Percentiles rank a stretch among this genome's conserved stretches.
Conservation (phyloP, 2,888 invertebrate genomes). For the Melangyna quadrimaculata region DNA sequence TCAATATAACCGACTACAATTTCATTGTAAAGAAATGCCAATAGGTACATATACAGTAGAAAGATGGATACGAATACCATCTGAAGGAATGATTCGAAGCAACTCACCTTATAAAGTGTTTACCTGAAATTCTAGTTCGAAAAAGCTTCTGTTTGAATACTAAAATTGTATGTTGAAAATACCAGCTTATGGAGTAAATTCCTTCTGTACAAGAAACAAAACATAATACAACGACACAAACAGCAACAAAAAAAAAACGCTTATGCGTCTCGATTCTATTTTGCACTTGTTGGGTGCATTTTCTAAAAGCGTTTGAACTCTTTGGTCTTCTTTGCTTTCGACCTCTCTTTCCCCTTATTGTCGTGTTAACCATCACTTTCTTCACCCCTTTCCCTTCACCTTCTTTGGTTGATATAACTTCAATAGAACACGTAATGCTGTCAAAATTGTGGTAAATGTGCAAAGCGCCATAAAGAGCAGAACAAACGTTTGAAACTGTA, state of each 20-base stretch:
- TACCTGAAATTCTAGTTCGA: constrained; percentile 2
- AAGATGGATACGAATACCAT: neutral
- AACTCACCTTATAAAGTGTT: neutral
- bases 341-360: neutral
- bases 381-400: neutral
- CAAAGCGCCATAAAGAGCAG: constrained; percentile 62
- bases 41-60: neutral
- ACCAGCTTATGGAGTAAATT: constrained; percentile 24
- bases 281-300: constrained; percentile 50
- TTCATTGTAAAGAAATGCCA: constrained; percentile 12
- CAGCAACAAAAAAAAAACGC: constrained; percentile 10
- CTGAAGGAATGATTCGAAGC: neutral
- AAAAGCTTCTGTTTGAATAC: constrained; percentile 35
- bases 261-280: constrained; percentile 47
- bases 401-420: constrained; percentile 46
- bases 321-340: constrained; percentile 18
- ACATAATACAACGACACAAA: neutral
- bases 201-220: neutral
- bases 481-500: constrained; percentile 69
- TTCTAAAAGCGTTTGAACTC: constrained; percentile 3
- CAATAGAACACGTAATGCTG: constrained; percentile 66
- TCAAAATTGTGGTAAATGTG: constrained; percentile 69
- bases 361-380: constrained; percentile 15
- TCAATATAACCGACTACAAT: constrained; percentile 14
- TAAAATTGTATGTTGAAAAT: constrained; percentile 30